Evolutionary conservation across 2,797 vertebrate genomes (phyloP), one percentile per base, ranked within the genome.

Genomic region (Peromyscus nudipes): DNA sequence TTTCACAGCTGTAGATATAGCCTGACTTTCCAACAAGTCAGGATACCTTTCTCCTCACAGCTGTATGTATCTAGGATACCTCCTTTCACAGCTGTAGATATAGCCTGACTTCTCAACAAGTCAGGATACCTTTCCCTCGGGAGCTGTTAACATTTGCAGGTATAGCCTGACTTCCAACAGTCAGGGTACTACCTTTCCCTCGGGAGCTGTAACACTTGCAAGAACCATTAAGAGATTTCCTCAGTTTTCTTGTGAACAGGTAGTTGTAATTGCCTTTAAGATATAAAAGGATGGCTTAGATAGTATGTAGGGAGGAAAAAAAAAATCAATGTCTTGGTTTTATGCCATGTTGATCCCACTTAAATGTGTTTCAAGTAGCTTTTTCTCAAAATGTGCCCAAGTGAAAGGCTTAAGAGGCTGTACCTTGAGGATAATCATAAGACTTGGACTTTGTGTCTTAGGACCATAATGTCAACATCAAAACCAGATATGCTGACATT

Each of bases 231-330:
- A 92, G 87, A 85, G 11, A 91, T 87, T 16, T 27, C 77, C 40
- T 34, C 0, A 62, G 46, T 88, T 88, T 95, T 86, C 73, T 89
- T 92, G 7, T 91, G 79, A 84, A 84, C 40, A 67, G 37, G 12
- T 69, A 64, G 69, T 92, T 96, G 29, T 64, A 90, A 46, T 34
- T 83, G 71, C 80, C 76, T 97, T 86, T 92, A 85, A 89, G 90
- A 64, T 84, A 90, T 90, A 76, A 73, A 91, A 96, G 14, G 46
- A 79, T 92, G 4, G 29, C 55, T 55, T 89, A n/a, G 27, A 71
- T 94, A 76, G 49, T 84, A 91, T 23, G 85, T 14, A 77, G 46
- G 60, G 5, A 37, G 46, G n/a, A 12, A 34, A 89, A 81, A 52
- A 43, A 89, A 73, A 67, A 80, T 52, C 80, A 92, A 12, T 62